These are phyloP conservation scores for Venturia canescens DNA, from an alignment of 1,140 invertebrate genomes.

Conservation along the genomic window DNA sequence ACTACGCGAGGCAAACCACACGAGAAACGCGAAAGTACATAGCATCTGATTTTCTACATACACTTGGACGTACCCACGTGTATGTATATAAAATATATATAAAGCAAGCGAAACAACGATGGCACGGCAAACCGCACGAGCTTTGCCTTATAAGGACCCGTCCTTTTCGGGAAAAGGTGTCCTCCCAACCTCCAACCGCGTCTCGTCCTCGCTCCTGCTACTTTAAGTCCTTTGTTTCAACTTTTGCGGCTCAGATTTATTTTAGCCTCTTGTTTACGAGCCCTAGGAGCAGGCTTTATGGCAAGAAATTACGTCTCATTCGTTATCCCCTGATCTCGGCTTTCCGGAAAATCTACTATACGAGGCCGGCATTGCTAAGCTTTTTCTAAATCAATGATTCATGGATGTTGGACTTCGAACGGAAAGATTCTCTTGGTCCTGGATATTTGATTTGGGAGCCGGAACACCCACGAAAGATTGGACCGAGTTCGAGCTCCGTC, in stretches of 20 bases:
- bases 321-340: slow-evolving; percentile 11
- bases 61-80: slow-evolving; percentile 2
- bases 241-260: slow-evolving; percentile 54
- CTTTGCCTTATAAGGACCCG: slow-evolving; percentile 70
- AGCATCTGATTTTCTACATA: neutral
- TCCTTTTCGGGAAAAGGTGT: slow-evolving; percentile 59
- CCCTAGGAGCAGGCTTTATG: slow-evolving; percentile 20
- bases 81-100: neutral
- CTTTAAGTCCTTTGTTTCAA: slow-evolving; percentile 73
- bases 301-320: slow-evolving; percentile 6
- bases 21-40: slow-evolving; percentile 39
- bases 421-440: neutral
- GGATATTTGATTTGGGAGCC: neutral
- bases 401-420: too few relatives aligned
- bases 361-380: neutral
- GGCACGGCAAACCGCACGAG: slow-evolving; percentile 51
- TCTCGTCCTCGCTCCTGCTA: slow-evolving; percentile 51
- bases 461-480: too few relatives aligned
- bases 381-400: neutral
- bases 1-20: slow-evolving; percentile 26
- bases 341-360: neutral
- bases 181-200: slow-evolving; percentile 60
- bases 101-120: neutral
- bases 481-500: too few relatives aligned
- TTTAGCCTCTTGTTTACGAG: slow-evolving; percentile 39